Base-by-base conservation (phyloP, 2,888 invertebrate species). In the Ectemnius lituratus region DNA sequence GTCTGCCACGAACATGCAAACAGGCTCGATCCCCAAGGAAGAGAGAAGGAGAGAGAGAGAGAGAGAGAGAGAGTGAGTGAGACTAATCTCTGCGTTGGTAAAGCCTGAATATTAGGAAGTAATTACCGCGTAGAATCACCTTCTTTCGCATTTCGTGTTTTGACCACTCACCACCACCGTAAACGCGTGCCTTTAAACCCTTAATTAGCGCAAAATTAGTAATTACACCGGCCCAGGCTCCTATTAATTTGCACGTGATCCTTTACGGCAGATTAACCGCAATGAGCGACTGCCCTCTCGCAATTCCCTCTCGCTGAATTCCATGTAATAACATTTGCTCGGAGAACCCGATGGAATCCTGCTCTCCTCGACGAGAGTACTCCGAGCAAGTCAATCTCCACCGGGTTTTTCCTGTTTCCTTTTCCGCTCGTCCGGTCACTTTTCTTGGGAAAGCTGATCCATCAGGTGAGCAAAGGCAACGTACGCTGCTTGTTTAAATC, bases 121-220 rank as follows among this genome's bases (percentile, higher is more conserved):
- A 14, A 52, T 52, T 52, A 52, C 52, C 52, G 14, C 16, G n/a
- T 6, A 13, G n/a, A 14, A 13, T 16, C 52, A 14, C 16, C n/a
- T 52, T 52, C 52, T 52, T 16, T 52, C 6, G 14, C 11, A 37
- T 37, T 37, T 8, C 11, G 37, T 37, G 8, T 37, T 37, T 37
- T 37, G 8, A 37, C 37, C 8, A 6, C 11, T 62, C 45, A 23
- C 14, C 16, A 18, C 8, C 56, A 11, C 49, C 23, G 47, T 8
- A 47, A 63, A 71, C 23, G n/a, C 60, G 49, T 56, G 62, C 68
- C 58, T 64, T 68, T 68, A 73, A 64, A 70, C 63, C 67, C 71
- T 75, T 83, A 83, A 81, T 81, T 81, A 75, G 78, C 70, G 73
- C 75, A 73, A 76, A 78, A 83, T 81, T 75, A 78, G 81, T 83